Conservation (phyloP, 1,140 invertebrate genomes). For the Oncopeltus fasciatus region DNA sequence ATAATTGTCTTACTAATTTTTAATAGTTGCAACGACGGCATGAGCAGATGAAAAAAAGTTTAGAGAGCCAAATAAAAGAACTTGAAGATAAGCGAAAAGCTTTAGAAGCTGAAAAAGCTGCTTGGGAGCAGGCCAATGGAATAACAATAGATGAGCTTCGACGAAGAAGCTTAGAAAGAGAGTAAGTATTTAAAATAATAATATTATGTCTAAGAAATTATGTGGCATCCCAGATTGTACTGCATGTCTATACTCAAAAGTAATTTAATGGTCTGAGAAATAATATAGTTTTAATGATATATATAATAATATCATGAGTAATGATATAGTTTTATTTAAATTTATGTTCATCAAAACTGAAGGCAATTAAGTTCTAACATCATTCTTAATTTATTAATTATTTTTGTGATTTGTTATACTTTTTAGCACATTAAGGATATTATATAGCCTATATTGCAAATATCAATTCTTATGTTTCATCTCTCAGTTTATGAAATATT, state of each 20-base stretch:
- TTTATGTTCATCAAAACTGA: too few species aligned
- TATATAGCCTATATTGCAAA: too few species aligned
- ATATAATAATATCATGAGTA: neutral
- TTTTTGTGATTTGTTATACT: too few species aligned
- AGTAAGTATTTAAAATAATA: slow-evolving; percentile 40
- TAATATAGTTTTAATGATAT: neutral
- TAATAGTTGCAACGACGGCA: slow-evolving; percentile 47
- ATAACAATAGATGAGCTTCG: slow-evolving; percentile 74
- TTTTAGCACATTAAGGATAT: too few species aligned
- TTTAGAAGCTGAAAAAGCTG: slow-evolving; percentile 71
- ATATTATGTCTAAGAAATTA: neutral
- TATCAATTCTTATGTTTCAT: too few species aligned
- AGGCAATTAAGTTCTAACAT: too few species aligned
- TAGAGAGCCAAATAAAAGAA: slow-evolving; percentile 79
- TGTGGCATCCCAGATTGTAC: neutral
- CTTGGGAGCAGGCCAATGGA: slow-evolving; percentile 81
- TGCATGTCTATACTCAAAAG: neutral
- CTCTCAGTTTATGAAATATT: too few species aligned
- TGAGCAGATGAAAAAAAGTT: slow-evolving; percentile 50
- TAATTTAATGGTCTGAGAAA: neutral
- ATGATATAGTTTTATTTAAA: neutral
- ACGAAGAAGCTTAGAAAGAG: slow-evolving; percentile 69
- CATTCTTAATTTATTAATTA: too few species aligned
- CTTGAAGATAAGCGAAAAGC: slow-evolving; percentile 74
- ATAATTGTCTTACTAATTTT: too few species aligned